Conservation (phyloP, 2,888 invertebrate genomes). For the Scelioninae gen. 1 region DNA sequence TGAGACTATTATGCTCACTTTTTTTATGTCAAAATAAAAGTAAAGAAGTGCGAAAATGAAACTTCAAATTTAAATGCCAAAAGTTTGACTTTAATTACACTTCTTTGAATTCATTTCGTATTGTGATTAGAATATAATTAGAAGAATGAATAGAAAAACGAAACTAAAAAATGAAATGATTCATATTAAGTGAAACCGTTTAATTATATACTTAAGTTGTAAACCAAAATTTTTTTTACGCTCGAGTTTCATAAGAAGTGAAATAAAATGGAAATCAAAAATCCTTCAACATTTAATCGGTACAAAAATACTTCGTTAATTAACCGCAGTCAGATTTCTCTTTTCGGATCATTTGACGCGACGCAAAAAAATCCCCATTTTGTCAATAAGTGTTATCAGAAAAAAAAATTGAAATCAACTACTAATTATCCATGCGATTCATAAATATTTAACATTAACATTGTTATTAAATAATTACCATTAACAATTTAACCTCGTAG, state of each 20-base stretch:
- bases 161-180: too few relatives aligned
- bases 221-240: background rate
- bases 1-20: background rate
- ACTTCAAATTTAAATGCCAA: too few relatives aligned
- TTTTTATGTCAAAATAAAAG: background rate
- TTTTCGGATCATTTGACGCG: slow-evolving; percentile 6
- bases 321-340: slow-evolving; percentile 35
- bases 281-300: slow-evolving; percentile 23
- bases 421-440: slow-evolving; percentile 31
- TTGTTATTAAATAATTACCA: slow-evolving; percentile 64
- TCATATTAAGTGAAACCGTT: too few relatives aligned
- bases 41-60: too few relatives aligned
- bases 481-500: slow-evolving; percentile 52
- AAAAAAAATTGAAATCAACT: slow-evolving; percentile 19
- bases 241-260: background rate
- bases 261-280: slow-evolving; percentile 20
- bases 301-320: slow-evolving; percentile 28
- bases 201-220: background rate
- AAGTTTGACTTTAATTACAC: too few relatives aligned
- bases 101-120: too few relatives aligned
- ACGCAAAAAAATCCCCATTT: background rate
- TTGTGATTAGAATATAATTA: too few relatives aligned
- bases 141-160: too few relatives aligned
- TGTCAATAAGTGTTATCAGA: slow-evolving; percentile 32
- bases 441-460: slow-evolving; percentile 52